A percentile compares a stretch with the other conserved stretches of the same genome.
Conservation (phyloP, 2,888 invertebrate genomes). For the Diadegma fenestrale region DNA sequence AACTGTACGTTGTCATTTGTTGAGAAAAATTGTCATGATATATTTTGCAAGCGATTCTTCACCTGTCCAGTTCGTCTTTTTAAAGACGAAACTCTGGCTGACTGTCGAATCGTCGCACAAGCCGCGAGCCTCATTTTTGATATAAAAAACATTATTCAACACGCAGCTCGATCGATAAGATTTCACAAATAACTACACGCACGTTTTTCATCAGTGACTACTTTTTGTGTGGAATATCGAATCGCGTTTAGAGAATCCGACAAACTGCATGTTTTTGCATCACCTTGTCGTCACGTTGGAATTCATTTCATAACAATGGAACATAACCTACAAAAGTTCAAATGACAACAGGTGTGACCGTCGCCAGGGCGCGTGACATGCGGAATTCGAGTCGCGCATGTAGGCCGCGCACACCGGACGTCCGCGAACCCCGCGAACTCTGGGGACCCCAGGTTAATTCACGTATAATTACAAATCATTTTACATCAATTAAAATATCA, state of each 20-base stretch:
- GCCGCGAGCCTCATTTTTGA: slow-evolving; percentile 1
- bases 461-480: not conserved
- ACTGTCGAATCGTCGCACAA: not conserved
- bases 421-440: too few relatives aligned
- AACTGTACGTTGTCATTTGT: not conserved
- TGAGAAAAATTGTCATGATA: not conserved
- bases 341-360: too few relatives aligned
- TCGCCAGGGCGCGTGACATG: too few relatives aligned
- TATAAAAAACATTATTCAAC: slow-evolving; percentile 32
- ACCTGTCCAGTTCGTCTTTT: slow-evolving; percentile 24
- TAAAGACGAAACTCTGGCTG: not conserved
- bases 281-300: not conserved
- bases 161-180: not conserved
- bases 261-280: not conserved
- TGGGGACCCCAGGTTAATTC: not conserved
- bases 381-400: too few relatives aligned
- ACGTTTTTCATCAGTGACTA: not conserved
- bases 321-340: too few relatives aligned
- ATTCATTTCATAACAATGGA: not conserved
- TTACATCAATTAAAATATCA: slow-evolving; percentile 13
- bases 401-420: too few relatives aligned
- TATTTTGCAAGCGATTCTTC: not conserved
- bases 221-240: not conserved
- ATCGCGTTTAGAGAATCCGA: not conserved
- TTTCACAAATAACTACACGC: not conserved